Percentiles rank a stretch among this genome's conserved stretches.
phyloP scores from a whole-genome alignment of 2,797 vertebrate species.

The Gadopsis marmoratus region DNA sequence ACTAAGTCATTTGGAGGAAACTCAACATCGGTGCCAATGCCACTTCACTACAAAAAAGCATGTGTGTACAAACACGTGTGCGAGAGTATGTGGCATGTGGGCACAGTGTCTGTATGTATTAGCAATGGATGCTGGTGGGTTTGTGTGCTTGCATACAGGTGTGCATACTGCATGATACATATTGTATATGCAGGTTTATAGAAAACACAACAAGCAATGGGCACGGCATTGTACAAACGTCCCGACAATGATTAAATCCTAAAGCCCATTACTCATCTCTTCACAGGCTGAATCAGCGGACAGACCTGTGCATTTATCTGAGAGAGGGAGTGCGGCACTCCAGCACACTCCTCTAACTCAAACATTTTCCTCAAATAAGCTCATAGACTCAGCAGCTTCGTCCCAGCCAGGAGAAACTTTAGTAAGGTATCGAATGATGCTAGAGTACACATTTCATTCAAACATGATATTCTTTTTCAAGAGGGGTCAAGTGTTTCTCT shows the following conservation, averaged over 20 bases:
- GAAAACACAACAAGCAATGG: conserved; percentile 27
- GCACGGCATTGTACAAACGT: conserved; percentile 40
- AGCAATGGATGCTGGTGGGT: not conserved
- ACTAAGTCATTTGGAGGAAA: conserved; percentile 68
- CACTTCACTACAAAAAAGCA: conserved; percentile 52
- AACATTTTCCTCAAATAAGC: conserved; percentile 73
- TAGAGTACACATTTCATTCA: conserved; percentile 72
- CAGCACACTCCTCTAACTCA: conserved; percentile 57
- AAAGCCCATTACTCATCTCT: conserved; percentile 69
- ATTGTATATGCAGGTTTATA: not conserved
- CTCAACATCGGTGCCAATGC: conserved; percentile 63
- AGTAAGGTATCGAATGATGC: conserved; percentile 73
- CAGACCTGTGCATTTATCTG: conserved; percentile 59
- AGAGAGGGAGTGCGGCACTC: conserved; percentile 43
- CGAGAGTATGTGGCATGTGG: conserved; percentile 24
- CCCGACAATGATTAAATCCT: conserved; percentile 58
- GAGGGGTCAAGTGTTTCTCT: conserved; percentile 70
- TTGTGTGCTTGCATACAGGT: conserved; percentile 17
- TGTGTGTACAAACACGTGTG: conserved; percentile 12
- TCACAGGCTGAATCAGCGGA: conserved; percentile 69
- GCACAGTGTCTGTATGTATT: conserved; percentile 20
- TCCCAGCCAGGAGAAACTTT: conserved; percentile 68
- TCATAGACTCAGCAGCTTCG: conserved; percentile 50
- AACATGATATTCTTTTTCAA: conserved; percentile 68
- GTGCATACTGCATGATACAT: conserved; percentile 8